These are phyloP conservation scores for Alentia gelatinosa DNA, from an alignment of 2,888 invertebrate species.

Conservation along the genomic window DNA sequence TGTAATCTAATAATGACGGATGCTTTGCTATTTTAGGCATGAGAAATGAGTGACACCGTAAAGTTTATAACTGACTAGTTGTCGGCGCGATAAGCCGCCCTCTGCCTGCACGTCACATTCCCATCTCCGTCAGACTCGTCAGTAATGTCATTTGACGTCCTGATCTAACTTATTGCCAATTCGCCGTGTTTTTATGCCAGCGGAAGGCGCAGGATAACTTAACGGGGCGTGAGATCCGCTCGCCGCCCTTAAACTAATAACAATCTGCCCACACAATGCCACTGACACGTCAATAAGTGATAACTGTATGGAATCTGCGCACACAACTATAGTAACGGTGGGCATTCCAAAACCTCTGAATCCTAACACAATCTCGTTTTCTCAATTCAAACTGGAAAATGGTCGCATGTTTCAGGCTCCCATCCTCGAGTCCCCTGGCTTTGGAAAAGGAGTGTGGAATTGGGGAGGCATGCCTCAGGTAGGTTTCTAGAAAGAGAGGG, in stretches of 20 bases:
- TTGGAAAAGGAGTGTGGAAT: not conserved
- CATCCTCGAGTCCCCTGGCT: not conserved
- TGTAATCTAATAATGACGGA: constrained; percentile 27
- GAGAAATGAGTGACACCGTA: not conserved
- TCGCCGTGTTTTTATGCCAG: not conserved
- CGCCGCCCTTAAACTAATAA: not conserved
- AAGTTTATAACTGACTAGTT: constrained; percentile 35
- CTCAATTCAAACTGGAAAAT: not conserved
- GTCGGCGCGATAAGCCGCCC: not conserved
- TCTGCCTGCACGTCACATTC: not conserved
- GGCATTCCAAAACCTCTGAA: not conserved
- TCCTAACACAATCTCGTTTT: not conserved
- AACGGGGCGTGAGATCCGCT: not conserved
- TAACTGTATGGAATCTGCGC: not conserved
- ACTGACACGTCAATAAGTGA: constrained; percentile 13
- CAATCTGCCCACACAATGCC: not conserved
- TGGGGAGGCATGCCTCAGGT: not conserved
- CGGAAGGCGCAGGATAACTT: not conserved
- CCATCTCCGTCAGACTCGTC: not conserved
- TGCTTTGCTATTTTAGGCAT: not conserved
- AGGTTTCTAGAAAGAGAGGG: not conserved
- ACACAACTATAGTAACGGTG: not conserved
- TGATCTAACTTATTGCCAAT: constrained; percentile 44
- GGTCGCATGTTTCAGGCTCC: not conserved
- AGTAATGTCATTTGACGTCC: constrained; percentile 38